Evolutionary conservation across 1,140 invertebrate genomes (phyloP).

Genomic region (Nephotettix cincticeps): DNA sequence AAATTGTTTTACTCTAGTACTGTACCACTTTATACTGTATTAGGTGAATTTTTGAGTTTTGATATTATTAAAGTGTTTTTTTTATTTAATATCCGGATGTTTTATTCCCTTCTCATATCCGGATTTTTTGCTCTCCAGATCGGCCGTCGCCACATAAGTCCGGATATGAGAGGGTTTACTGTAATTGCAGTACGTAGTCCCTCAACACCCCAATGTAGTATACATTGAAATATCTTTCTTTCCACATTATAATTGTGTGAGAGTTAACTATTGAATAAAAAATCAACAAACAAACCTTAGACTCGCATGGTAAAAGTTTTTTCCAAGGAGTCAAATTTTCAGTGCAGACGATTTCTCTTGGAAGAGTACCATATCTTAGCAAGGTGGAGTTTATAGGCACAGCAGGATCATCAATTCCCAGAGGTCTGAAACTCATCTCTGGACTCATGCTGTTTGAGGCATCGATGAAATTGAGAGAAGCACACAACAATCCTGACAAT

Average conservation of each 20-base stretch:
- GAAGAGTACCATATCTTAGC: slow-evolving; percentile 83
- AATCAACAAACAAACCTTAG: slow-evolving; percentile 55
- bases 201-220: too few species aligned
- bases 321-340: slow-evolving; percentile 99
- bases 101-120: too few species aligned
- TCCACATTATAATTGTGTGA: not conserved
- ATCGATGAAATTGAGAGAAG: slow-evolving; percentile 95
- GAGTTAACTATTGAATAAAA: not conserved
- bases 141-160: too few species aligned
- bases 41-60: too few species aligned
- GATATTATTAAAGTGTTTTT: too few species aligned
- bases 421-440: slow-evolving; percentile 76
- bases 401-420: slow-evolving; percentile 56
- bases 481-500: slow-evolving; percentile 91
- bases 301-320: slow-evolving; percentile 91
- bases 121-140: too few species aligned
- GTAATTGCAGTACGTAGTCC: too few species aligned
- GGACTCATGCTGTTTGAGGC: slow-evolving; percentile 83
- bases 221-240: not conserved
- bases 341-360: slow-evolving; percentile 95
- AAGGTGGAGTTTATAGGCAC: slow-evolving; percentile 54
- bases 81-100: too few species aligned
- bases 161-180: too few species aligned
- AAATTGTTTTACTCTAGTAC: too few species aligned
- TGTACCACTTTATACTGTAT: too few species aligned